These are phyloP conservation scores for Drosophila trapezifrons DNA, from an alignment of 1,140 invertebrate genomes.

Conservation along the genomic window DNA sequence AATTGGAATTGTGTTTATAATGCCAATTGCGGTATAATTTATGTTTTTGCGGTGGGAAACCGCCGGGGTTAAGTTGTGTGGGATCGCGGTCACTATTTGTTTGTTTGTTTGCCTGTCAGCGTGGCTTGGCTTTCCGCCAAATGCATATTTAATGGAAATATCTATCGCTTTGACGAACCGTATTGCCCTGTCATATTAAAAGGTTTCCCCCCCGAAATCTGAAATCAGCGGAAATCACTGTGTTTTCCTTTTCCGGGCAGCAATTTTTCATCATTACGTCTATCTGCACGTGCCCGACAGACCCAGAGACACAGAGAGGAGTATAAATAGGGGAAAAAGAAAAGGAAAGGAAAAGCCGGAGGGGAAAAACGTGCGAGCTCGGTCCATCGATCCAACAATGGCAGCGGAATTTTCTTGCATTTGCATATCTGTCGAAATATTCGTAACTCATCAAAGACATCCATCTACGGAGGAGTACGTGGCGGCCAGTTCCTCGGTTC, in stretches of 20 bases:
- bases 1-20: conserved; percentile 62
- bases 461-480: conserved; percentile 35
- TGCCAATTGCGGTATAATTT: conserved; percentile 50
- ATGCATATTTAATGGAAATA: conserved; percentile 46
- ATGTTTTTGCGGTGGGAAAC: conserved; percentile 66
- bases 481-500: conserved; percentile 33
- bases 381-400: conserved; percentile 55
- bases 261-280: conserved; percentile 58
- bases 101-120: conserved; percentile 7
- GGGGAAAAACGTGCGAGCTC: conserved; percentile 38
- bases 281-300: conserved; percentile 62
- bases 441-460: conserved; percentile 64
- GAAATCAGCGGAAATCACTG: conserved; percentile 17
- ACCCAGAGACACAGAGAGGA: conserved; percentile 19
- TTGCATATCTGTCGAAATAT: conserved; percentile 77
- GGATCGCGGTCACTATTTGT: conserved; percentile 59
- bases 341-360: conserved; percentile 6
- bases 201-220: conserved; percentile 1
- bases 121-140: conserved; percentile 2
- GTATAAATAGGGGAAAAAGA: neutral
- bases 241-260: conserved; percentile 53
- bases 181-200: conserved; percentile 16
- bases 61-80: conserved; percentile 48
- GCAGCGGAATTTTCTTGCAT: conserved; percentile 34
- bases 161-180: conserved; percentile 13